Percentiles rank a stretch among this genome's conserved stretches.
Conservation (phyloP, 2,888 invertebrate genomes). For the Deilephila elpenor region DNA sequence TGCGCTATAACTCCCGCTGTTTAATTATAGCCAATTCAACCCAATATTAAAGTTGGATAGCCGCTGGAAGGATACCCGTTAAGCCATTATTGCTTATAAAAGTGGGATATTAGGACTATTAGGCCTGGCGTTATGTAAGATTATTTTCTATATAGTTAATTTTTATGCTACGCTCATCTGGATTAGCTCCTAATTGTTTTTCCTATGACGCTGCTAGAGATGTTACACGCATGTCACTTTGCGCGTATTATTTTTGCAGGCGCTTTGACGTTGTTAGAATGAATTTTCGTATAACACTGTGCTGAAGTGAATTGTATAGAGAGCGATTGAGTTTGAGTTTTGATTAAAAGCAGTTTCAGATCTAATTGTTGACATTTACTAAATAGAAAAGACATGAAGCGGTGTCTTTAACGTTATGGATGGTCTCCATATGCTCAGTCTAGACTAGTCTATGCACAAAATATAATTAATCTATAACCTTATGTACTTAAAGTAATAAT, state of each 20-base stretch:
- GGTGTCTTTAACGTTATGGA: no score
- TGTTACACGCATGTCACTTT: slow-evolving; percentile 1
- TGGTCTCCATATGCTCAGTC: no score
- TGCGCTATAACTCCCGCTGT: background rate
- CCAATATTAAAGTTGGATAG: slow-evolving; percentile 39
- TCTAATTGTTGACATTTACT: no score
- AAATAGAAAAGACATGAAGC: no score
- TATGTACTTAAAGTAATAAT: no score
- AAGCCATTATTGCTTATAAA: slow-evolving; percentile 51
- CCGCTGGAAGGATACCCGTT: slow-evolving; percentile 41
- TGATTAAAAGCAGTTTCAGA: no score
- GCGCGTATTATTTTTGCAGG: background rate
- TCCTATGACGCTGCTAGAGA: background rate
- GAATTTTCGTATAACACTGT: background rate
- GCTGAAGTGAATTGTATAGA: background rate
- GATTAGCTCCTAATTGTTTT: slow-evolving; percentile 21
- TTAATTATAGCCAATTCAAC: slow-evolving; percentile 4
- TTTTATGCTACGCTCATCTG: slow-evolving; percentile 14
- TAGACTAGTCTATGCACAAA: no score
- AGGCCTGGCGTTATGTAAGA: slow-evolving; percentile 40
- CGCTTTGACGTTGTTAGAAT: background rate
- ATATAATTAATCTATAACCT: no score
- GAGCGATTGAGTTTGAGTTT: background rate
- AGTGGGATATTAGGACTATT: slow-evolving; percentile 49
- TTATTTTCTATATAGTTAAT: slow-evolving; percentile 26